These are phyloP conservation scores for Caracal caracal DNA, from an alignment of 2,113 vertebrate species.

Conservation along the genomic window DNA sequence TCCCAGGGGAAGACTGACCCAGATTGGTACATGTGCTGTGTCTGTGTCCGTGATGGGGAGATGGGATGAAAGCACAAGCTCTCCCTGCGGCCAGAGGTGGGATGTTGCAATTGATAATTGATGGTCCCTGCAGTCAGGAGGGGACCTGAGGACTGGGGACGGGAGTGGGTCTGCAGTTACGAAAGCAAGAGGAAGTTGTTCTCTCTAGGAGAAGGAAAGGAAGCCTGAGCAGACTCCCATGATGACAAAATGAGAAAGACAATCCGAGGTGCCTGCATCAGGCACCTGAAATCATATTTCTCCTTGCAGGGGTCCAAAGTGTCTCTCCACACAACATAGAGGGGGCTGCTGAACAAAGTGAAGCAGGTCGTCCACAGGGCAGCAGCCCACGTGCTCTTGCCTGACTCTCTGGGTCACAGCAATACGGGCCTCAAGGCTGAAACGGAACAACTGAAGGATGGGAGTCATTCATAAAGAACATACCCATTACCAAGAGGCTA, in stretches of 20 bases:
- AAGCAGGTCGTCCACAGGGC: background rate
- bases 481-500: background rate
- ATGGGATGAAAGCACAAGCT: background rate
- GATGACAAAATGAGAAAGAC: background rate
- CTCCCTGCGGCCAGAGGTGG: background rate
- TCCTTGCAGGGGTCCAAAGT: background rate
- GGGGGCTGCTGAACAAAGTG: background rate
- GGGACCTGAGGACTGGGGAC: background rate
- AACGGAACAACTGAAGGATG: background rate
- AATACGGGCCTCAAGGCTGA: background rate
- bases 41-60: background rate
- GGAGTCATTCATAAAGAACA: background rate
- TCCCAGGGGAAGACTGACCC: background rate
- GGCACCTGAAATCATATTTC: background rate
- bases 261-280: rapidly evolving
- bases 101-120: background rate
- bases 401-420: background rate
- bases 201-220: background rate
- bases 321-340: background rate
- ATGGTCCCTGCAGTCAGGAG: background rate
- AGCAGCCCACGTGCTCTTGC: background rate
- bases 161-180: background rate
- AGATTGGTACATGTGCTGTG: background rate
- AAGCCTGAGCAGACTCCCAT: background rate
- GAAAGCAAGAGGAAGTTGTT: background rate